These are phyloP conservation scores for Ichneumoninae sp. DNA, from an alignment of 2,888 invertebrate genomes.

Conservation along the genomic window DNA sequence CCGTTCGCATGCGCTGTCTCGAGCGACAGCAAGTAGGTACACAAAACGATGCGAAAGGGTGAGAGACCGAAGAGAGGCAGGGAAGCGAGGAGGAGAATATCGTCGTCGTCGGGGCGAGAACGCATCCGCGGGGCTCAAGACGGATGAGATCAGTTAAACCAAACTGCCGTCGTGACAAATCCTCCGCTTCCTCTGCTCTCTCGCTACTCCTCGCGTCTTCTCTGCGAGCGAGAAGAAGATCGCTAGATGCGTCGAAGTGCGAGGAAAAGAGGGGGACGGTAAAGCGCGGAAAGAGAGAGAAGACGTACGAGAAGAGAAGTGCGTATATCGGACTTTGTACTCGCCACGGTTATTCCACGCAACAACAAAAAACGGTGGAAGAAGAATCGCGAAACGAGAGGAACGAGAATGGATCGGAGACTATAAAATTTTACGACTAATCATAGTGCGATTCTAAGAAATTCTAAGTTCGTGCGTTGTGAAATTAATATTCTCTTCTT, in stretches of 20 bases:
- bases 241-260: not conserved
- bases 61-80: conserved; percentile 51
- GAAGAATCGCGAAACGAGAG: conserved; percentile 17
- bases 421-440: conserved; percentile 17
- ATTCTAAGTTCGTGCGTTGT: not conserved
- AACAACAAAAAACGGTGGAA: not conserved
- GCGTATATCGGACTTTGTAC: conserved; percentile 37
- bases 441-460: not conserved
- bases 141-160: conserved; percentile 84
- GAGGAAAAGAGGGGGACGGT: conserved; percentile 35
- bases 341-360: conserved; percentile 14
- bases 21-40: conserved; percentile 43
- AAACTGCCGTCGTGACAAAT: conserved; percentile 83
- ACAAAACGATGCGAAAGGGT: conserved; percentile 59
- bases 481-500: not conserved
- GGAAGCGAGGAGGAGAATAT: conserved; percentile 57
- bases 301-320: conserved; percentile 35
- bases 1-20: conserved; percentile 32
- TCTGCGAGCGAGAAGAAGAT: conserved; percentile 32
- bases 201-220: conserved; percentile 55
- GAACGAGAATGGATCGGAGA: not conserved
- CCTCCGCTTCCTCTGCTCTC: conserved; percentile 81
- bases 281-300: conserved; percentile 20
- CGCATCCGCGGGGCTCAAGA: conserved; percentile 78
- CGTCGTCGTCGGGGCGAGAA: conserved; percentile 53